These are phyloP conservation scores for Plecturocebus donacophilus DNA, from an alignment of 2,113 vertebrate genomes.

Conservation along the genomic window DNA sequence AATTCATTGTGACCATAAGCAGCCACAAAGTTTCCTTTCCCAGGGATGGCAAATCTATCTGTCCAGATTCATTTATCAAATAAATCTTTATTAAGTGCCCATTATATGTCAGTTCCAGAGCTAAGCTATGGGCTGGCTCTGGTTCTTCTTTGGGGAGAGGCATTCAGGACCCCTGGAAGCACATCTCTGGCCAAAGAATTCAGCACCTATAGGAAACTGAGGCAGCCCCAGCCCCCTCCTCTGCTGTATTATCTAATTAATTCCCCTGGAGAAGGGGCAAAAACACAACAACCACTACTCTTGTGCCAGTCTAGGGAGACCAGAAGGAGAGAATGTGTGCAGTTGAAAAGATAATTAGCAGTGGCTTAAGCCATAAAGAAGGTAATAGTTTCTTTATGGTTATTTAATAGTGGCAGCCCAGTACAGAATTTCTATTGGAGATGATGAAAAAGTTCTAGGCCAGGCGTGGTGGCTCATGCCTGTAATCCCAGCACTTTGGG, in stretches of 20 bases:
- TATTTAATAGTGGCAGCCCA: too few species aligned
- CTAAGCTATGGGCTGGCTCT: background rate
- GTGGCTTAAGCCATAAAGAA: too few species aligned
- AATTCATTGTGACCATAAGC: background rate
- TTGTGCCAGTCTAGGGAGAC: background rate
- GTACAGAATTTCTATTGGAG: background rate
- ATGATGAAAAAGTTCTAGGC: background rate
- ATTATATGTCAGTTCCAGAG: background rate
- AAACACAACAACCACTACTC: background rate
- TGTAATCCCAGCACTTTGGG: too few species aligned
- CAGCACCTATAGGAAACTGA: background rate
- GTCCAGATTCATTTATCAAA: background rate
- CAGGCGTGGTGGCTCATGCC: too few species aligned
- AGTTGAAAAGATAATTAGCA: too few species aligned
- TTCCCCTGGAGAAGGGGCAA: background rate
- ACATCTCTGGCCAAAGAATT: background rate
- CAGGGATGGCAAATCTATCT: too few species aligned
- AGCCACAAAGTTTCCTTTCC: background rate
- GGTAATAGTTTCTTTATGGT: too few species aligned
- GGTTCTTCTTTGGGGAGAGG: background rate
- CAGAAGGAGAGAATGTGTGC: background rate
- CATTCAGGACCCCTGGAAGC: background rate
- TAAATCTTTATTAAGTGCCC: background rate
- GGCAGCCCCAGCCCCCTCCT: background rate
- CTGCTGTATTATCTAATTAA: background rate